Conservation (phyloP, 2,113 vertebrate species). For the Coracopsis vasa region DNA sequence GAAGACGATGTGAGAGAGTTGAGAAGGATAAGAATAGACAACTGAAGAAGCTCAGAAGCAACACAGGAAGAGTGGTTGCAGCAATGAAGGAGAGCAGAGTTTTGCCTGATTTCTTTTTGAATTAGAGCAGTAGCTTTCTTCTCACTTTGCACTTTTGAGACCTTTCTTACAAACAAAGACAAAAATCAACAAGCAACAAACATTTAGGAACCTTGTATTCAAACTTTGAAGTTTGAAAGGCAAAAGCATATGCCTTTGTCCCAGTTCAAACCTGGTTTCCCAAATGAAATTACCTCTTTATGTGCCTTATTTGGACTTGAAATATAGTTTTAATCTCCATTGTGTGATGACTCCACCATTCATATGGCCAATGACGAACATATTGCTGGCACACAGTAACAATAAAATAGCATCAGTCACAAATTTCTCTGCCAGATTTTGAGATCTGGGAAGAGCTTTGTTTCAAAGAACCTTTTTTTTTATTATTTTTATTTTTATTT, state of each 20-base stretch:
- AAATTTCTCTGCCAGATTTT: not conserved
- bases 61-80: not conserved
- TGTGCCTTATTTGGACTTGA: not conserved
- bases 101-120: not conserved
- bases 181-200: not conserved
- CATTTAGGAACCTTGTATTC: not conserved
- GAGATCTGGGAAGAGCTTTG: not conserved
- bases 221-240: not conserved
- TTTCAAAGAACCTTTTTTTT: not conserved
- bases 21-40: not conserved
- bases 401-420: not conserved
- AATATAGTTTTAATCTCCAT: not conserved
- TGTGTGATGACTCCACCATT: not conserved
- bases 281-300: not conserved
- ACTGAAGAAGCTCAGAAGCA: not conserved
- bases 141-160: not conserved
- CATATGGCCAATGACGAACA: not conserved
- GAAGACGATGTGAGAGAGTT: not conserved
- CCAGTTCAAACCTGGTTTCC: not conserved
- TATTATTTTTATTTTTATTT: not conserved
- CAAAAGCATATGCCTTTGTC: not conserved
- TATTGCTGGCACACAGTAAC: not conserved
- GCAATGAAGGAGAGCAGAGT: not conserved
- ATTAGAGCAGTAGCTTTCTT: not conserved
- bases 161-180: not conserved